Evolutionary conservation across 2,888 invertebrate species (phyloP).

Genomic region (Lumbricus terrestris): DNA sequence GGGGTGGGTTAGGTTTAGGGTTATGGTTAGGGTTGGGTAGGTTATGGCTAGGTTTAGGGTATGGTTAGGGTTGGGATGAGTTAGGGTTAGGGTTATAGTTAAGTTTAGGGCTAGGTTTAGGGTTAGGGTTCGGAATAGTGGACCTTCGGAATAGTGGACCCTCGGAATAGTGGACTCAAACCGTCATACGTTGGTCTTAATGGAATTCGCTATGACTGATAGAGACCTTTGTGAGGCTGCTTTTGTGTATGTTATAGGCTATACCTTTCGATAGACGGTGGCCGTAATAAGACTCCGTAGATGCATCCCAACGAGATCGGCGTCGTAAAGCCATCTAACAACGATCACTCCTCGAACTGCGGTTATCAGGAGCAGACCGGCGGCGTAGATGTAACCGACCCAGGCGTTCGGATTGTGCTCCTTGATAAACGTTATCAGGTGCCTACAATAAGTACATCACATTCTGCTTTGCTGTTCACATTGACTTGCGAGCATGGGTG

Average conservation of each 20-base stretch:
- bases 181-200: too few species aligned
- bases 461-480: not conserved
- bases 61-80: too few species aligned
- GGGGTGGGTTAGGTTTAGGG: too few species aligned
- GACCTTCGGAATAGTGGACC: too few species aligned
- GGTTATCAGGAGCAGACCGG: conserved; percentile 9
- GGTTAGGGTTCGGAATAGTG: too few species aligned
- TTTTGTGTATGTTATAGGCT: not conserved
- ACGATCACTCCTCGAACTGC: conserved; percentile 18
- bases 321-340: conserved; percentile 17
- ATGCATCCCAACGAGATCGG: conserved; percentile 20
- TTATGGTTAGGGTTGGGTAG: too few species aligned
- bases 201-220: too few species aligned
- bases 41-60: too few species aligned
- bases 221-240: too few species aligned
- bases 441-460: not conserved
- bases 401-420: not conserved
- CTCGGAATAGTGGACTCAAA: too few species aligned
- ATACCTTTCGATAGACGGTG: conserved; percentile 32
- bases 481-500: not conserved
- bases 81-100: too few species aligned
- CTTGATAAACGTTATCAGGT: not conserved
- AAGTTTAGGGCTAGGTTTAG: too few species aligned
- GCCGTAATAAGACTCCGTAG: conserved; percentile 25
- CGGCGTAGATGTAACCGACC: conserved; percentile 18